phyloP scores from a whole-genome alignment of 2,113 vertebrate genomes.

The Asarcornis scutulata region DNA sequence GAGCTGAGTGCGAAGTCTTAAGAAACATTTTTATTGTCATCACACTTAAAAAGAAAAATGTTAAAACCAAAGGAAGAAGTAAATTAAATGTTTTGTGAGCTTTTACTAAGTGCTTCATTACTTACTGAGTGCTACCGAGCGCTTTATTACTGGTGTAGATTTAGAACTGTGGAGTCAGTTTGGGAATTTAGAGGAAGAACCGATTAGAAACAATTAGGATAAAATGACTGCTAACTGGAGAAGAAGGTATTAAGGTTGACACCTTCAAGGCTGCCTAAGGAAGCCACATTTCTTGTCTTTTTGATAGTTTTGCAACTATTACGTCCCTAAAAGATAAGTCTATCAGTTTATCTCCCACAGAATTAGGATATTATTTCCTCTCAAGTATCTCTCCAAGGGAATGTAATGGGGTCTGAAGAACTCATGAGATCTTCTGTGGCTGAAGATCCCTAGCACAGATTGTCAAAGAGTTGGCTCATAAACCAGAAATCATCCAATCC shows the following conservation, averaged over 20 bases:
- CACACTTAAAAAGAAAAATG: not conserved
- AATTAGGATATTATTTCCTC: not conserved
- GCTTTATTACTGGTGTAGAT: not conserved
- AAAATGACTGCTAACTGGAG: not conserved
- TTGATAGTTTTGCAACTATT: not conserved
- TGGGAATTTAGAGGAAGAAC: not conserved
- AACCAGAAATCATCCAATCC: not conserved
- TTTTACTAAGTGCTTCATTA: not conserved
- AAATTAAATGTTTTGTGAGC: not conserved
- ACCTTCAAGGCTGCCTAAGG: not conserved
- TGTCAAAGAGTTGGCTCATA: not conserved
- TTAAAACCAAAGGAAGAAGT: not conserved
- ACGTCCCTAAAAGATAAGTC: not conserved
- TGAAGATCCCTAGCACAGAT: not conserved
- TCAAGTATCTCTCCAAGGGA: not conserved
- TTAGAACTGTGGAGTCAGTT: not conserved
- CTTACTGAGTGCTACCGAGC: not conserved
- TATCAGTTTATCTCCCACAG: not conserved
- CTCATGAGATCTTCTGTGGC: not conserved
- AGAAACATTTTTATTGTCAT: not conserved
- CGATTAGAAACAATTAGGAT: not conserved
- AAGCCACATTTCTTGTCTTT: not conserved
- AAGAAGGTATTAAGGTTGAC: not conserved
- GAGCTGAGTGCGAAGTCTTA: not conserved
- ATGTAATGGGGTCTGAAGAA: not conserved